These are phyloP conservation scores for Perca fluviatilis DNA, from an alignment of 2,113 vertebrate species.

Conservation along the genomic window DNA sequence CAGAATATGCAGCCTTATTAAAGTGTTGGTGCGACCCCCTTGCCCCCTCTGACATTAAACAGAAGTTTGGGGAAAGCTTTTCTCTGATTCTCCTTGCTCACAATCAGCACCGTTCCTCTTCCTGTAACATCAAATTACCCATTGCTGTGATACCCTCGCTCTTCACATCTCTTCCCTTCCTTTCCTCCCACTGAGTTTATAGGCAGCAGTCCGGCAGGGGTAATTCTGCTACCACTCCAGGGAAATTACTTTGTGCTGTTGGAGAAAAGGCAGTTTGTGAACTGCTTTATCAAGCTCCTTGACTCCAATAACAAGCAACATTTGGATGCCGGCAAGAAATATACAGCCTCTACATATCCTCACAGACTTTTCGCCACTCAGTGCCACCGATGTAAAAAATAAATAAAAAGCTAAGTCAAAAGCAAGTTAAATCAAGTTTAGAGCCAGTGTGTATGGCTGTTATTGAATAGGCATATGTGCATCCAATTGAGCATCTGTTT, in stretches of 20 bases:
- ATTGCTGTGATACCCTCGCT: slow-evolving; percentile 55
- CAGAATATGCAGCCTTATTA: slow-evolving; percentile 57
- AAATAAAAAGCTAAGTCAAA: too few species aligned
- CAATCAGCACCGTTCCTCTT: slow-evolving; percentile 68
- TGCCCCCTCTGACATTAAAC: slow-evolving; percentile 53
- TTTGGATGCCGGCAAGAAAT: slow-evolving; percentile 54
- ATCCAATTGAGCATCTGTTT: slow-evolving; percentile 31
- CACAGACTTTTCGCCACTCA: neutral
- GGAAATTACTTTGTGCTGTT: slow-evolving; percentile 83
- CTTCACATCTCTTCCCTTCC: slow-evolving; percentile 40
- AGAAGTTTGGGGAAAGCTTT: slow-evolving; percentile 46
- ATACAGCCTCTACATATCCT: slow-evolving; percentile 18
- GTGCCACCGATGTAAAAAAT: slow-evolving; percentile 5
- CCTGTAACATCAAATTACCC: slow-evolving; percentile 77
- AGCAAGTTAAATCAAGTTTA: neutral
- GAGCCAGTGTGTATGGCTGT: neutral
- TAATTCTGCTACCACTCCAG: slow-evolving; percentile 78
- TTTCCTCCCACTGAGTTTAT: slow-evolving; percentile 73
- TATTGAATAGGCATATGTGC: slow-evolving; percentile 11
- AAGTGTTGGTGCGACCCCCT: slow-evolving; percentile 19
- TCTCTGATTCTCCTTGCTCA: slow-evolving; percentile 52
- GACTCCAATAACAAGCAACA: slow-evolving; percentile 69
- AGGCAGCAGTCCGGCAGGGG: slow-evolving; percentile 72
- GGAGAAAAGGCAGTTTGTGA: slow-evolving; percentile 76
- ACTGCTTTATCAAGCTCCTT: slow-evolving; percentile 78